Conservation (phyloP, 2,888 invertebrate genomes). For the Microchrysa polita region DNA sequence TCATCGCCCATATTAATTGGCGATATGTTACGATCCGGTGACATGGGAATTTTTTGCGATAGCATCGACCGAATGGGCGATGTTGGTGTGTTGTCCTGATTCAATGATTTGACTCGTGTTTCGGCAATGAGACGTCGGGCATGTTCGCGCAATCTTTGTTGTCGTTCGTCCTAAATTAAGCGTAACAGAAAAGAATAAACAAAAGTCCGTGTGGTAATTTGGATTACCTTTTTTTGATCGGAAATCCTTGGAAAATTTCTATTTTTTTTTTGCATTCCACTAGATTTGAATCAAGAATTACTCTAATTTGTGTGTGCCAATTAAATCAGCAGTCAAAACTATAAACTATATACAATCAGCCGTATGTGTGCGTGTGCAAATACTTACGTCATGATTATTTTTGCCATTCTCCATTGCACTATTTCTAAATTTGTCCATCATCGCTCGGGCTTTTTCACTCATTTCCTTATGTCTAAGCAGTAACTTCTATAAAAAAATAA, state of each 20-base stretch:
- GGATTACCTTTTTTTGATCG: not conserved
- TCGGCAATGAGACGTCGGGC: slow-evolving; percentile 91
- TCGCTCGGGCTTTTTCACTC: slow-evolving; percentile 64
- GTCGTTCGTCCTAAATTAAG: slow-evolving; percentile 78
- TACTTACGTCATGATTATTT: slow-evolving; percentile 62
- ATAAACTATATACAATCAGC: slow-evolving; percentile 20
- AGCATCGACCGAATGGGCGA: slow-evolving; percentile 59
- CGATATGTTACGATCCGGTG: slow-evolving; percentile 63
- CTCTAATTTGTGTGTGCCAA: not conserved
- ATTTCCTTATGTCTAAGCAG: slow-evolving; percentile 64
- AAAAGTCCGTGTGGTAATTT: too few relatives aligned
- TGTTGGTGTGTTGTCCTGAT: slow-evolving; percentile 61
- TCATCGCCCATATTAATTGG: slow-evolving; percentile 59
- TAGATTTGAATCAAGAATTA: not conserved
- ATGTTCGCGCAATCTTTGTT: slow-evolving; percentile 84
- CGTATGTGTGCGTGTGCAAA: slow-evolving; percentile 45
- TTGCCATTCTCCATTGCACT: slow-evolving; percentile 58
- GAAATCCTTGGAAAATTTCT: too few relatives aligned
- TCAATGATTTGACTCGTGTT: slow-evolving; percentile 69
- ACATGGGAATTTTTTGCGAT: slow-evolving; percentile 60
- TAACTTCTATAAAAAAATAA: slow-evolving; percentile 61
- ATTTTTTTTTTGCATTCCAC: not conserved
- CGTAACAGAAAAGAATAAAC: slow-evolving; percentile 2
- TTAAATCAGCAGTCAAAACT: slow-evolving; percentile 32
- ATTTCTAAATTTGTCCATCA: slow-evolving; percentile 64